Percentiles rank a stretch among this genome's conserved stretches.
Conservation (phyloP, 2,113 vertebrate genomes). For the Sigmodon hispidus region DNA sequence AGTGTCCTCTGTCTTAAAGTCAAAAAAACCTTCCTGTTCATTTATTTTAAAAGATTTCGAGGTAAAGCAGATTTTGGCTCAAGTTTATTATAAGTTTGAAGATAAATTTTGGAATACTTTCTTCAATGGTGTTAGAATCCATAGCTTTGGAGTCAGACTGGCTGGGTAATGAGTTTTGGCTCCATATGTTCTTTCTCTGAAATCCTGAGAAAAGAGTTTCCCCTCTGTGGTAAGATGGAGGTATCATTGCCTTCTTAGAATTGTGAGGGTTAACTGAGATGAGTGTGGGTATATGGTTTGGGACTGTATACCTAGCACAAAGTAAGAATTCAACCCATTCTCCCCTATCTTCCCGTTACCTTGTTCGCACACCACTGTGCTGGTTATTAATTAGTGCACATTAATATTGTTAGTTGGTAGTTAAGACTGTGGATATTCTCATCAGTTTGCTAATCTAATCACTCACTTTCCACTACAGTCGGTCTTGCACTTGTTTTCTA, state of each 20-base stretch:
- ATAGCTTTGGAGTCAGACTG: neutral
- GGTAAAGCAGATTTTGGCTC: neutral
- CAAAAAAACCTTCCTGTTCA: conserved; percentile 6
- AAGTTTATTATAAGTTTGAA: conserved; percentile 6
- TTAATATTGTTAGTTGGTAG: neutral
- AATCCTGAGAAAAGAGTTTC: neutral
- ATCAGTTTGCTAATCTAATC: neutral
- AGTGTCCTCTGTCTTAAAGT: neutral
- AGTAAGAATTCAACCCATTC: neutral
- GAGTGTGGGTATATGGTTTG: neutral
- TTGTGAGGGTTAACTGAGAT: neutral
- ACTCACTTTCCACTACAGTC: neutral
- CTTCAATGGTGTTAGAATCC: neutral
- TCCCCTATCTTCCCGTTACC: neutral
- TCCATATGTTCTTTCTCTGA: neutral
- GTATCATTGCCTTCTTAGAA: neutral
- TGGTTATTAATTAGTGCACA: neutral
- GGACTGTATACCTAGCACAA: neutral
- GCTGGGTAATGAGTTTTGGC: neutral
- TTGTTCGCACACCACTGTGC: neutral
- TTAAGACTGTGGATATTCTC: neutral
- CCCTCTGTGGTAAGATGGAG: neutral
- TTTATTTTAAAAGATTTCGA: conserved; percentile 29
- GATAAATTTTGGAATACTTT: neutral
- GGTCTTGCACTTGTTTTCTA: neutral